Base-by-base conservation (phyloP, 2,888 invertebrate species). In the Neria commutata region DNA sequence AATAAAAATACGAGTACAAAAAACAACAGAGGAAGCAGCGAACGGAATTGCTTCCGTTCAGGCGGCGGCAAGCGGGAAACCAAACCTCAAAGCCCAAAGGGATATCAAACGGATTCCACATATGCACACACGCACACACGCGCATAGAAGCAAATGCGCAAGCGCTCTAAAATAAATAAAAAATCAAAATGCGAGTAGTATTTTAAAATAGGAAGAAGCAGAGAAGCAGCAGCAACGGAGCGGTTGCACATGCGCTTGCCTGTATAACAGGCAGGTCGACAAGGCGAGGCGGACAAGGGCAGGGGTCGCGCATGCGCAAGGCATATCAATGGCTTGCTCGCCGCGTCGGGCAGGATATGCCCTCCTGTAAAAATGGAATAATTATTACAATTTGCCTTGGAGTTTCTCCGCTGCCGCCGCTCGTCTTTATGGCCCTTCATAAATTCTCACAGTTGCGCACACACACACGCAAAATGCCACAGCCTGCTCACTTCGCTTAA, bases 11-110 rank as follows among this genome's bases (percentile, higher is more conserved):
- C n/a, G n/a, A n/a, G n/a, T n/a, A 42, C 21, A 19, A 42, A 42
- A 42, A 14, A 37, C n/a, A 6, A 37, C 37, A 25, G 16, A 26
- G 3, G 19, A 16, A 55, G n/a, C n/a, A n/a, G n/a, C n/a, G n/a
- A n/a, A 48, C 29, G 25, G 25, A 55, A 55, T 47, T 33, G 40
- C 48, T 55, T 55, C 54, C 54, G 54, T 55, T 55, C 48, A 48
- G 48, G 48, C 47, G 48, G 48, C 54, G 48, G 47, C 33, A 33
- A 17, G 11, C 6, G 11, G 37, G 11, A n/a, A 47, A 49, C 17
- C 29, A 29, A 47, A 49, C 49, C 49, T 49, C 49, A 49, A 49
- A 49, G 49, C 33, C 49, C 49, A 19, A 49, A 49, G 49, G 49
- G 48, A 48, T 48, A 8, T n/a, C 40, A 14, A 33, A 10, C 8